Evolutionary conservation across 2,797 vertebrate species (phyloP).

Genomic region (Sebastolobus altivelis): DNA sequence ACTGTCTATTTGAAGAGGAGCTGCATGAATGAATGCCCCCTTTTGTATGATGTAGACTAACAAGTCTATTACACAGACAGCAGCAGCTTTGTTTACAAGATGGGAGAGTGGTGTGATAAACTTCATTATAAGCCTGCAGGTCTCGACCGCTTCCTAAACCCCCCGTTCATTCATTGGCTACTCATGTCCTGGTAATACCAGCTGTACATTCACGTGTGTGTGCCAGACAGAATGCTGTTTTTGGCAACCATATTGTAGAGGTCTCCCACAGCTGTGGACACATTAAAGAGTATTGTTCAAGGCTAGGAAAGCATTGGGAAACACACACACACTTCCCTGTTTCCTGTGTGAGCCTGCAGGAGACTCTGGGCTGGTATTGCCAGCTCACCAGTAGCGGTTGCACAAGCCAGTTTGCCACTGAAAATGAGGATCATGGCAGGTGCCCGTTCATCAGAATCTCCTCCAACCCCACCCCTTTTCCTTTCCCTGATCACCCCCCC

Average conservation of each 20-base stretch:
- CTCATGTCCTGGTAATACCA: slow-evolving; percentile 25
- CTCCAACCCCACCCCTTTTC: slow-evolving; percentile 51
- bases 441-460: slow-evolving; percentile 77
- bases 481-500: slow-evolving; percentile 4
- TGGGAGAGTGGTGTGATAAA: slow-evolving; percentile 46
- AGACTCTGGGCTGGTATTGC: slow-evolving; percentile 19
- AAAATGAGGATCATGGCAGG: slow-evolving; percentile 62
- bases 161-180: slow-evolving; percentile 41
- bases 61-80: slow-evolving; percentile 50
- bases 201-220: slow-evolving; percentile 42
- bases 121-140: slow-evolving; percentile 38
- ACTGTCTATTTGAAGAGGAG: slow-evolving; percentile 13
- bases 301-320: slow-evolving; percentile 15
- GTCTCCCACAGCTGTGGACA: slow-evolving; percentile 61
- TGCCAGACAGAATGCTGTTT: slow-evolving; percentile 29
- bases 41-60: slow-evolving; percentile 31
- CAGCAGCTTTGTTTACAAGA: slow-evolving; percentile 62
- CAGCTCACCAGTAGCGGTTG: slow-evolving; percentile 14
- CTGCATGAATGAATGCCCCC: slow-evolving; percentile 39
- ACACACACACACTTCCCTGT: neutral
- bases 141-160: slow-evolving; percentile 53
- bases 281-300: slow-evolving; percentile 52
- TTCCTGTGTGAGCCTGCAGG: slow-evolving; percentile 27
- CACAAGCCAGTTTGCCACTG: slow-evolving; percentile 33
- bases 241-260: slow-evolving; percentile 55